Base-by-base conservation (phyloP, 23 tunicate species). In the Trididemnum nubilum region DNA sequence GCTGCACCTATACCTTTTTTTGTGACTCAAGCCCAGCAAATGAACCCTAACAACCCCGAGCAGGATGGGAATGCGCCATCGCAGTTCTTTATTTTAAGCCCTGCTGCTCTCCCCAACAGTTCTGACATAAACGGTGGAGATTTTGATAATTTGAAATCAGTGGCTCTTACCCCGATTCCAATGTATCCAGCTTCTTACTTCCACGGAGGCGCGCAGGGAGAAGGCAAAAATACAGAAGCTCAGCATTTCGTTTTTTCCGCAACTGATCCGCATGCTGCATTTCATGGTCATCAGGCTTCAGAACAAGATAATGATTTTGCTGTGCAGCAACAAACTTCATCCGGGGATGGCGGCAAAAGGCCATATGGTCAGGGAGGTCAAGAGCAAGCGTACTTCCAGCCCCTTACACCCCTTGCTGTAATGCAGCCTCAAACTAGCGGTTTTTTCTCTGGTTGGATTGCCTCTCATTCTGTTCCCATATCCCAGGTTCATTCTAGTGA, bases 111-210 rank as follows among this genome's bases (percentile, higher is more conserved):
- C 21, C 92, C 97, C 29, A 83, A 76, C 58, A 77, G 34, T 57
- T 70, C 58, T 4, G 91, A 87, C 5, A 90, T 84, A 73, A 34
- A 50, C 51, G 90, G 83, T 0, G 82, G 85, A 33, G 92, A 92
- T 33, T 70, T 86, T 67, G 86, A 92, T 51, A 86, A 86, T 80
- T 82, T 79, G 54, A 82, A 86, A 51, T 86, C 72, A 35, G 73
- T 87, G 85, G 92, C 91, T 3, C 30, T 92, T 61, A 92, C 97
- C 0, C 97, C 97, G 15, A 77, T 92, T 29, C 97, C 86, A 31
- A 80, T 92, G 85, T 82, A 87, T 74, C 90, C 86, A 3, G 88
- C 89, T 27, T 80, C 94, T 4, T 91, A 86, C 36, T 58, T 92
- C 30, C 85, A 77, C 29, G 63, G 73, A 21, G 78, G 83, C 37